These are phyloP conservation scores for Trachurus trachurus DNA, from an alignment of 2,797 vertebrate species.

Conservation along the genomic window DNA sequence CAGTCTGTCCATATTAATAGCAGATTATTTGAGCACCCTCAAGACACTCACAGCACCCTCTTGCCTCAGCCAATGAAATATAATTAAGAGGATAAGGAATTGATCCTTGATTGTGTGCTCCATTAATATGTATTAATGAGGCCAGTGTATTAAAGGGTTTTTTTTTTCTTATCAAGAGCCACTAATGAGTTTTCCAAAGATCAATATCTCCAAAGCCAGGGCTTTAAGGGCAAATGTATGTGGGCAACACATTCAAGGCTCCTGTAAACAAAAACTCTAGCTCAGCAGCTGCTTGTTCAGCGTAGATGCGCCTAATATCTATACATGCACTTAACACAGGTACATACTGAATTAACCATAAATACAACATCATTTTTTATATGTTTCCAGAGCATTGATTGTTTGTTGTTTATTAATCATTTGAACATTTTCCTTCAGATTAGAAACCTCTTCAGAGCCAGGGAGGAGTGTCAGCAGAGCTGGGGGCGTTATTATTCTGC, in stretches of 20 bases:
- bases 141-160: constrained; percentile 76
- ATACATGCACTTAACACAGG: neutral
- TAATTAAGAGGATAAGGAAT: constrained; percentile 84
- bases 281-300: constrained; percentile 26
- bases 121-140: constrained; percentile 84
- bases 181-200: constrained; percentile 82
- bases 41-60: constrained; percentile 64
- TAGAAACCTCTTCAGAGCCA: constrained; percentile 41
- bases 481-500: constrained; percentile 60
- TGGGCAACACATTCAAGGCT: constrained; percentile 34
- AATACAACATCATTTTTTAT: constrained; percentile 1
- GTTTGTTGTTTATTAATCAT: constrained; percentile 53
- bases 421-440: constrained; percentile 60
- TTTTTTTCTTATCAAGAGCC: constrained; percentile 71
- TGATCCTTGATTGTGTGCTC: constrained; percentile 80
- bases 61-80: constrained; percentile 76
- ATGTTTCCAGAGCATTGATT: constrained; percentile 33
- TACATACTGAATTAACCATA: constrained; percentile 9
- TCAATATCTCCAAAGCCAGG: constrained; percentile 77
- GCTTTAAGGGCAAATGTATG: constrained; percentile 63
- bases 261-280: constrained; percentile 40
- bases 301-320: neutral
- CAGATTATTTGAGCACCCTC: constrained; percentile 67
- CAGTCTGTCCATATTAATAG: constrained; percentile 70
- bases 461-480: constrained; percentile 43